A percentile compares a stretch with the other conserved stretches of the same genome.
These are phyloP conservation scores for Neodontobutis hainanensis DNA, from an alignment of 2,113 vertebrate species.

Conservation along the genomic window DNA sequence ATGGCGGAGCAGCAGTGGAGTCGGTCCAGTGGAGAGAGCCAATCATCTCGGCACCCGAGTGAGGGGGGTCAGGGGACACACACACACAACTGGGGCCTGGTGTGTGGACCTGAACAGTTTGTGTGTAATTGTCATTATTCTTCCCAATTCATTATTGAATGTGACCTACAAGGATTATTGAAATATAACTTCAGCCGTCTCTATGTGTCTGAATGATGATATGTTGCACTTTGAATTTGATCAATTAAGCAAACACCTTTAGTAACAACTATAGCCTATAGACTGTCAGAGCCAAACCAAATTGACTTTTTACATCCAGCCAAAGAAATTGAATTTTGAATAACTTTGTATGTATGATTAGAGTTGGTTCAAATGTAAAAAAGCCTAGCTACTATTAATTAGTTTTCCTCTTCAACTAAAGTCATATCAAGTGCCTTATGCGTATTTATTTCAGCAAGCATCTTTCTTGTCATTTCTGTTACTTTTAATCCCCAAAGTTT, in stretches of 20 bases:
- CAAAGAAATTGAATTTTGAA: conserved; percentile 21
- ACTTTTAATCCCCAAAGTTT: conserved; percentile 9
- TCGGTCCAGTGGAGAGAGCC: conserved; percentile 72
- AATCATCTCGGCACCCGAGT: conserved; percentile 67
- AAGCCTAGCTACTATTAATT: conserved; percentile 32
- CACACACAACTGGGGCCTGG: conserved; percentile 3
- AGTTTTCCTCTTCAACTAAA: not conserved
- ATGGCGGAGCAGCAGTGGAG: conserved; percentile 68
- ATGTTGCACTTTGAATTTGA: not conserved
- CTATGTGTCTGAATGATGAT: conserved; percentile 7
- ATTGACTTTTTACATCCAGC: conserved; percentile 11
- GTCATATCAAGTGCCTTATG: no score
- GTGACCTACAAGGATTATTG: conserved; percentile 49
- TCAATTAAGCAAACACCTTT: not conserved
- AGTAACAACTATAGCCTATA: no score
- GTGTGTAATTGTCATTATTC: conserved; percentile 52
- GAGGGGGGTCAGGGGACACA: conserved; percentile 61
- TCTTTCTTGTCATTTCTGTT: not conserved
- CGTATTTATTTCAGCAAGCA: not conserved
- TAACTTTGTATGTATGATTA: conserved; percentile 20
- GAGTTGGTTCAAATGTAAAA: conserved; percentile 29
- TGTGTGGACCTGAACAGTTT: conserved; percentile 15
- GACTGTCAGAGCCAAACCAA: not conserved
- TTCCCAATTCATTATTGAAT: conserved; percentile 54
- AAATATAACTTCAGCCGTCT: not conserved